Conservation (phyloP, 64 coral and sea anemone species). For the Dendronephthya gigantea region DNA sequence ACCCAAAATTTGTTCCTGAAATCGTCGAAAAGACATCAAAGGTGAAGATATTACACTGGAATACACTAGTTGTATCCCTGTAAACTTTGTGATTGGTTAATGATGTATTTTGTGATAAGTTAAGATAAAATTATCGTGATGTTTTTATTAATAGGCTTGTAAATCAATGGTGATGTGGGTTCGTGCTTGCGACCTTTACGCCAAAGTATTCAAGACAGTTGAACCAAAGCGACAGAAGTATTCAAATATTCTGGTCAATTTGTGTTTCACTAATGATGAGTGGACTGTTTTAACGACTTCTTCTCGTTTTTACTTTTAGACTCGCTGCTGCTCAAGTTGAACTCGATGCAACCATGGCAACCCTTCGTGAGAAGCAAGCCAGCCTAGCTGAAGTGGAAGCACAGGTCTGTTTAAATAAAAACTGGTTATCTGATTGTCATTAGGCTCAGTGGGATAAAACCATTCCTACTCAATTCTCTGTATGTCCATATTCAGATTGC, state of each 20-base stretch:
- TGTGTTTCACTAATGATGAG: not conserved
- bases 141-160: conserved; percentile 80
- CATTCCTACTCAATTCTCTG: not conserved
- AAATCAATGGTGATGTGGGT: conserved; percentile 99
- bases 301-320: conserved; percentile 15
- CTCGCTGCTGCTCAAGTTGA: conserved; percentile 72
- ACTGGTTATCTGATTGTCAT: too few species aligned
- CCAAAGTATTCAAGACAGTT: conserved; percentile 74
- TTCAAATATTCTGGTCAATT: not conserved
- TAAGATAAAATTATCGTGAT: too few species aligned
- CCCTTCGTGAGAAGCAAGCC: conserved; percentile 77
- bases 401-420: too few species aligned
- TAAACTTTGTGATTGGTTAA: too few species aligned
- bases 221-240: conserved; percentile 78
- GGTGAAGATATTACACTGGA: conserved; percentile 26
- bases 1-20: conserved; percentile 84
- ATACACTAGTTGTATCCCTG: not conserved
- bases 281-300: not conserved
- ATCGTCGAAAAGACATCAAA: conserved; percentile 92
- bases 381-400: conserved; percentile 78
- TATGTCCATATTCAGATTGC: conserved; percentile 57
- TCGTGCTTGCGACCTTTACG: conserved; percentile 80
- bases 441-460: too few species aligned
- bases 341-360: conserved; percentile 87
- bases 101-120: not conserved